These are phyloP conservation scores for Melozone crissalis DNA, from an alignment of 2,113 vertebrate genomes.

Conservation along the genomic window DNA sequence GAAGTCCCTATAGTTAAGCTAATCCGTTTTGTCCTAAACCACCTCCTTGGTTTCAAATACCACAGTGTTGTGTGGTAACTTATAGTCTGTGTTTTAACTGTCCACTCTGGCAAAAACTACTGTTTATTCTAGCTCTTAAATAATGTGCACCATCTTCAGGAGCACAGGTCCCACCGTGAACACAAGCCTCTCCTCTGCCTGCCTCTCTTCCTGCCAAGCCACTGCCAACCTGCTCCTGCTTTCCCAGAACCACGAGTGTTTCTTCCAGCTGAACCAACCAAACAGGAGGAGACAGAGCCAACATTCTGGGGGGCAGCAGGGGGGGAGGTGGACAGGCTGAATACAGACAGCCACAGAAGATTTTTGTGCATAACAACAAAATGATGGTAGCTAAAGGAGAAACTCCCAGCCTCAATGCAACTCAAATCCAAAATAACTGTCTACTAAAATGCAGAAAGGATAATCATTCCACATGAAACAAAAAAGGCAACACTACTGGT, in stretches of 20 bases:
- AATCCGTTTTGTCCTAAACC: not conserved
- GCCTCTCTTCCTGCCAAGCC: slow-evolving; percentile 22
- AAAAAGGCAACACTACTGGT: not conserved
- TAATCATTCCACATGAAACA: not conserved
- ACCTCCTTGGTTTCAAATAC: not conserved
- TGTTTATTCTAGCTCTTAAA: slow-evolving; percentile 53
- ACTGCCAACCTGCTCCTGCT: slow-evolving; percentile 55
- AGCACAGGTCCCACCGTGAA: slow-evolving; percentile 67
- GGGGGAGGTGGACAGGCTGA: slow-evolving; percentile 44
- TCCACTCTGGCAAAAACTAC: not conserved
- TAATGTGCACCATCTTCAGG: slow-evolving; percentile 34
- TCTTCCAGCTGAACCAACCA: slow-evolving; percentile 4
- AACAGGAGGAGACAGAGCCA: not conserved
- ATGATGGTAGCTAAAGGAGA: not conserved
- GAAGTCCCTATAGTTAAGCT: not conserved
- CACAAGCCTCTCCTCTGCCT: slow-evolving; percentile 62
- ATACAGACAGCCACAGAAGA: not conserved
- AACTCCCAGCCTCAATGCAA: not conserved
- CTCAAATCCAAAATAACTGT: not conserved
- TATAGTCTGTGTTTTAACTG: not conserved
- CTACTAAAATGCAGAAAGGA: not conserved
- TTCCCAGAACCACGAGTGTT: slow-evolving; percentile 57
- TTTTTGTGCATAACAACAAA: slow-evolving; percentile 39
- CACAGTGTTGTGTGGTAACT: not conserved
- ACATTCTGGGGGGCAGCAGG: slow-evolving; percentile 26